Conservation (phyloP, 2,797 vertebrate genomes). For the Manis pentadactyla region DNA sequence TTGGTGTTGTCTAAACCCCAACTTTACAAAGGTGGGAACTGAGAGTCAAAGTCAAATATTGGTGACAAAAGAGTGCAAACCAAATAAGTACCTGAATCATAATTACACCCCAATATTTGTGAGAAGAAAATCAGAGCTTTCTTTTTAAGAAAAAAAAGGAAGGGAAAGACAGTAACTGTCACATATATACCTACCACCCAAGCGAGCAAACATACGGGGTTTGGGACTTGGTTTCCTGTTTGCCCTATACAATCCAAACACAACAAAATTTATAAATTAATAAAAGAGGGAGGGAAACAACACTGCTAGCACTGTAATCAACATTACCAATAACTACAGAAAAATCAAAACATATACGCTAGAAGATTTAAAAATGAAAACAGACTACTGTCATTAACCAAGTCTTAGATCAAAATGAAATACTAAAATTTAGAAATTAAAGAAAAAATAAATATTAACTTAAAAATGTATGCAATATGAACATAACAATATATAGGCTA, state of each 20-base stretch:
- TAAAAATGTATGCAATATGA: not conserved
- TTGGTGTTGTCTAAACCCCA: not conserved
- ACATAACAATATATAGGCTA: not conserved
- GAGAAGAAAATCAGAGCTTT: not conserved
- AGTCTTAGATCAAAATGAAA: not conserved
- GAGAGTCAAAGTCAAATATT: not conserved
- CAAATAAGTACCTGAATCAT: not conserved
- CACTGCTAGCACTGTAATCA: not conserved
- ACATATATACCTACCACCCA: not conserved
- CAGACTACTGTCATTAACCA: not conserved
- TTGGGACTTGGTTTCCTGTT: not conserved
- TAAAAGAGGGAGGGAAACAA: not conserved
- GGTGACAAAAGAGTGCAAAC: not conserved
- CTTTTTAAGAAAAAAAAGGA: not conserved
- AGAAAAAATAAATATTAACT: not conserved
- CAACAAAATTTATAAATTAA: not conserved
- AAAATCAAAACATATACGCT: not conserved
- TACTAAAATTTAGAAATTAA: not conserved
- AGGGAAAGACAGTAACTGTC: not conserved
- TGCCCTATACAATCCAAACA: not conserved
- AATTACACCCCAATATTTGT: not conserved
- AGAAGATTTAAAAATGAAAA: not conserved
- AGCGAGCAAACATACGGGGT: accelerated
- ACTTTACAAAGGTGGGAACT: not conserved
- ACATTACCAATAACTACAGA: not conserved